Percentiles rank a stretch among this genome's conserved stretches.
Conservation (phyloP, 2,888 invertebrate species). For the Phania funesta region DNA sequence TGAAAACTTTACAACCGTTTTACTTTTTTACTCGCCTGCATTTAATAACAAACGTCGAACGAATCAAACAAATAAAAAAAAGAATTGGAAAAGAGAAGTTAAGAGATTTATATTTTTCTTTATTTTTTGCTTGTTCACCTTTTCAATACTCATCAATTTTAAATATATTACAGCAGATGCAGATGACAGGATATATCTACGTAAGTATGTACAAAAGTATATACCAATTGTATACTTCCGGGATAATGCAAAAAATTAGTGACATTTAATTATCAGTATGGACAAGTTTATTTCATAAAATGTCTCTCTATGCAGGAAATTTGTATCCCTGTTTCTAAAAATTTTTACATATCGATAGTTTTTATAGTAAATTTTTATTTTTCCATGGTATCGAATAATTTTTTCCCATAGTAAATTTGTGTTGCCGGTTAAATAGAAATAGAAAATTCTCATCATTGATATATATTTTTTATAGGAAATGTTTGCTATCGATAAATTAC, state of each 20-base stretch:
- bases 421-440: too few relatives aligned
- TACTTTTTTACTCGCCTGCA: constrained; percentile 10
- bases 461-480: too few relatives aligned
- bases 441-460: too few relatives aligned
- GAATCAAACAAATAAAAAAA: constrained; percentile 21
- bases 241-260: not conserved
- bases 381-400: too few relatives aligned
- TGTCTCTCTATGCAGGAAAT: too few relatives aligned
- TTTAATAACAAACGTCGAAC: constrained; percentile 50
- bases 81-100: constrained; percentile 42
- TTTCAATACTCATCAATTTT: not conserved
- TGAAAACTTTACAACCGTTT: constrained; percentile 40
- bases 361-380: too few relatives aligned
- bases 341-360: too few relatives aligned
- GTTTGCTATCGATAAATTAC: too few relatives aligned
- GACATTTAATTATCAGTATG: too few relatives aligned
- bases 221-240: not conserved
- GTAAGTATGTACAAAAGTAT: not conserved
- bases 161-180: constrained; percentile 5
- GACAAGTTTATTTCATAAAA: too few relatives aligned
- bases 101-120: constrained; percentile 18
- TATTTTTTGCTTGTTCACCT: not conserved
- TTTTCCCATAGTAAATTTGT: too few relatives aligned
- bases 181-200: not conserved
- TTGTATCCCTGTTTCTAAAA: too few relatives aligned